These are phyloP conservation scores for Aphelenchoides avenae DNA, from an alignment of 1,140 invertebrate genomes.

Conservation along the genomic window DNA sequence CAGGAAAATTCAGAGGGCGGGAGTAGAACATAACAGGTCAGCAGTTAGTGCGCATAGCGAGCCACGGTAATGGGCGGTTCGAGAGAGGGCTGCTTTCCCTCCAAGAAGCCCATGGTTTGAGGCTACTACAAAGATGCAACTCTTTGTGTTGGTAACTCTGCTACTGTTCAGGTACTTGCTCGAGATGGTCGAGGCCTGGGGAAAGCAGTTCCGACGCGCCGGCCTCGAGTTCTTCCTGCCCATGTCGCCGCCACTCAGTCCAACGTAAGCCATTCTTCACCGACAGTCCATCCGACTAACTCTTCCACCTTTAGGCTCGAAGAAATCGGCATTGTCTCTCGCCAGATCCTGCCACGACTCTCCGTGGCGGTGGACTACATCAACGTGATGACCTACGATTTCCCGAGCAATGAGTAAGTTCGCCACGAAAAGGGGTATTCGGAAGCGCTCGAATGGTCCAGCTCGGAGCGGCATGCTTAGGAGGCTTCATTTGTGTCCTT, in stretches of 20 bases:
- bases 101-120: no score
- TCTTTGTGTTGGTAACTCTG: no score
- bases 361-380: slow-evolving; percentile 30
- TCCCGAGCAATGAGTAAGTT: slow-evolving; percentile 16
- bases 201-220: slow-evolving; percentile 27
- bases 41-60: no score
- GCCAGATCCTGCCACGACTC: slow-evolving; percentile 13
- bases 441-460: slow-evolving; percentile 4
- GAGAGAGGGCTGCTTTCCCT: no score
- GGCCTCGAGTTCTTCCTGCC: slow-evolving; percentile 36
- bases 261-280: slow-evolving; percentile 24
- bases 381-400: slow-evolving; percentile 52
- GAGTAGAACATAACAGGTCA: no score
- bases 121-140: no score
- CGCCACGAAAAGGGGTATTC: slow-evolving; percentile 8
- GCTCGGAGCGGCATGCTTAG: no score
- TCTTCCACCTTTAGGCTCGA: slow-evolving; percentile 23
- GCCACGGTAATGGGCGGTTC: no score
- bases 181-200: slow-evolving; percentile 31
- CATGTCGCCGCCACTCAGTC: slow-evolving; percentile 30
- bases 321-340: slow-evolving; percentile 32
- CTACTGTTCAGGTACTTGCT: slow-evolving; percentile 20
- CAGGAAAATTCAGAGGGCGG: no score
- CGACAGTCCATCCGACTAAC: not conserved
- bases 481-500: no score